Evolutionary conservation across 1,140 invertebrate genomes (phyloP).

Genomic region (Drosophila novamexicana): DNA sequence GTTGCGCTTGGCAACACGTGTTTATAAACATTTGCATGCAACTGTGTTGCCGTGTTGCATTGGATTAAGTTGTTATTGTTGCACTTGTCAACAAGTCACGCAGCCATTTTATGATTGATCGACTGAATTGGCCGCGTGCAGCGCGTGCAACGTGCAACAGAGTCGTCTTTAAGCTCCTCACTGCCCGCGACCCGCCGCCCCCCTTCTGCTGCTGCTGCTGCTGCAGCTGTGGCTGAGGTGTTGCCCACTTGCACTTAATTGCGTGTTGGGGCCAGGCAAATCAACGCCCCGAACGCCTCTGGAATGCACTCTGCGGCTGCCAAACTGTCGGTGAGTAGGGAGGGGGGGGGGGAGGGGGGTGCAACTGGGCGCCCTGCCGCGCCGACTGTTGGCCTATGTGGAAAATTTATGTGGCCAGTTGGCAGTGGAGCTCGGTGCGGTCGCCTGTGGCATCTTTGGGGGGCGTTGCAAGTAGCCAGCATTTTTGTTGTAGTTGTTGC

Average conservation of each 20-base stretch:
- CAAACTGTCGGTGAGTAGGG: no score
- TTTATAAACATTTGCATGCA: constrained; percentile 2
- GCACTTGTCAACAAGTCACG: constrained; percentile 36
- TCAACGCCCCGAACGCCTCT: constrained; percentile 65
- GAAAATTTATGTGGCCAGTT: constrained; percentile 77
- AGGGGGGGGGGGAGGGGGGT: neutral
- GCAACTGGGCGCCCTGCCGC: constrained; percentile 42
- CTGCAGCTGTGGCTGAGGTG: constrained; percentile 55
- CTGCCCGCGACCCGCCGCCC: neutral
- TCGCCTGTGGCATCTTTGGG: constrained; percentile 46
- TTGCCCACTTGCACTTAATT: constrained; percentile 77
- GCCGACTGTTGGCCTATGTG: constrained; percentile 51
- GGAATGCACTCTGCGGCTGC: constrained; percentile 40
- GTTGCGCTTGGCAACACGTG: constrained; percentile 1
- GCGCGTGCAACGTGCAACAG: constrained; percentile 3
- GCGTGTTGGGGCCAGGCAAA: constrained; percentile 69
- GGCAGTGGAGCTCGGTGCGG: constrained; percentile 4
- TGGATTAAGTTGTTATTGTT: constrained; percentile 46
- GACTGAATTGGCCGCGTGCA: constrained; percentile 12
- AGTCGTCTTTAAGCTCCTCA: neutral
- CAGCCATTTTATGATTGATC: constrained; percentile 40
- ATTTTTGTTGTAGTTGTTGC: constrained; percentile 36
- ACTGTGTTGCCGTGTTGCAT: constrained; percentile 3
- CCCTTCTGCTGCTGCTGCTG: neutral
- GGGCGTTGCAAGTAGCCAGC: constrained; percentile 46